A percentile compares a stretch with the other conserved stretches of the same genome.
phyloP scores from a whole-genome alignment of 2,888 invertebrate species.

The Drosophila formosana region DNA sequence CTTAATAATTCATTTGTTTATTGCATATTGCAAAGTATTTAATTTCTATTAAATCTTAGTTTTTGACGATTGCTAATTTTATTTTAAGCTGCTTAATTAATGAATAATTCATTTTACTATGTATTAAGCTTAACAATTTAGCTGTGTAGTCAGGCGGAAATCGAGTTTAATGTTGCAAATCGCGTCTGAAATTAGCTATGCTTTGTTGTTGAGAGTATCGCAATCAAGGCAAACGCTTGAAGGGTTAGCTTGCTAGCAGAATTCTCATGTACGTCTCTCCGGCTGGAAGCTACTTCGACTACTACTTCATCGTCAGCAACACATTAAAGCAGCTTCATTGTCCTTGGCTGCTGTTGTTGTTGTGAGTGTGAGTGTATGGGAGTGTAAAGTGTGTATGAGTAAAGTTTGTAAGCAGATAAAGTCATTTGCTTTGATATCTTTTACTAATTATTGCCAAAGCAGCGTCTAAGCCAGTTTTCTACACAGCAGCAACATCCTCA shows the following conservation, averaged over 20 bases:
- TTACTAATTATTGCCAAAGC: constrained; percentile 78
- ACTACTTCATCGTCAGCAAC: constrained; percentile 51
- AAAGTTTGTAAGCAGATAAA: constrained; percentile 76
- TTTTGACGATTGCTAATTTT: too few species aligned
- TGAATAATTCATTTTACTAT: too few species aligned
- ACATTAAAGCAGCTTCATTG: constrained; percentile 73
- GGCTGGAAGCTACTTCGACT: neutral
- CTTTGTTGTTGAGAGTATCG: constrained; percentile 23
- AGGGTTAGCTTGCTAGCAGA: constrained; percentile 34
- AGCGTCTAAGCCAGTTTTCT: constrained; percentile 68
- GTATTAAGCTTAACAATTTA: too few species aligned
- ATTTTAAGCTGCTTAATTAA: too few species aligned
- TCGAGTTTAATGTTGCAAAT: neutral
- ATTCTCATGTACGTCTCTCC: constrained; percentile 17
- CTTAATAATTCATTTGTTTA: too few species aligned
- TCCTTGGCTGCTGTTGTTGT: constrained; percentile 49
- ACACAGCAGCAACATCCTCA: constrained; percentile 32
- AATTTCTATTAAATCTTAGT: too few species aligned
- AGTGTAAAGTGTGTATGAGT: constrained; percentile 53
- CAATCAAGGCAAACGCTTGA: constrained; percentile 30
- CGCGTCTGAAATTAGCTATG: neutral
- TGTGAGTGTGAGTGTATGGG: constrained; percentile 24
- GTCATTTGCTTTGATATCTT: constrained; percentile 81
- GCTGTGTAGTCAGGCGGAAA: too few species aligned
- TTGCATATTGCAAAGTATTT: too few species aligned